Evolutionary conservation across 2,797 vertebrate genomes (phyloP), one percentile per base, ranked within the genome.

Genomic region (Danio tinwini): DNA sequence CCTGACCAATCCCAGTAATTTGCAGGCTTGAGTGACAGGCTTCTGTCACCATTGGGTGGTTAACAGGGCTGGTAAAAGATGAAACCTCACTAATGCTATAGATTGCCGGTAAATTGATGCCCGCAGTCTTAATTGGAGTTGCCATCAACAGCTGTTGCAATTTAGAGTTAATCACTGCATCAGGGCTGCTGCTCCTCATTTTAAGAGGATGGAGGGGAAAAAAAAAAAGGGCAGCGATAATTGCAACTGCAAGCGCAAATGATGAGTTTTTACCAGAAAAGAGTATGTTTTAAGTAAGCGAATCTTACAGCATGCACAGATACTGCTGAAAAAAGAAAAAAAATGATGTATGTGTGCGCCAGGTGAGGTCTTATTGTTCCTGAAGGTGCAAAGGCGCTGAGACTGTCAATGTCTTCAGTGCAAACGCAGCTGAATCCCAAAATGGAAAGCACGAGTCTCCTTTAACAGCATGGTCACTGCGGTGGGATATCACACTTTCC

Each of bases 391-490:
- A 80, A 71, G 82, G 45, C 82, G 85, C 82, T 81, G 77, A 84
- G 64, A 78, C 72, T 72, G 64, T 74, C 81, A 65, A 69, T 81
- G 21, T 67, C 49, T 72, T 80, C 63, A 59, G 53, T 78, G 85
- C 81, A 56, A 82, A 58, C 65, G 56, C 78, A 84, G 85, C 80
- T 62, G 37, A 82, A 82, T 84, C 58, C 74, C 74, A 82, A 75
- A 86, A 86, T 82, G 74, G 65, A 81, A 75, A 78, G 77, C 42
- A 68, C 45, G 62, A 62, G 59, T 64, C 80, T 83, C 82, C 29
- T 83, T 86, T 85, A 89, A 85, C 84, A 86, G 80, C 87, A 81
- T 84, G 89, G 87, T 91, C 86, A 76, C 84, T 87, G 86, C 83
- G 86, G 90, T 87, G 89, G 88, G 90, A 89, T 88, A 89, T 89